Percentiles rank a stretch among this genome's conserved stretches.
Conservation (phyloP, 1,140 invertebrate species). For the Antheraea mylitta region DNA sequence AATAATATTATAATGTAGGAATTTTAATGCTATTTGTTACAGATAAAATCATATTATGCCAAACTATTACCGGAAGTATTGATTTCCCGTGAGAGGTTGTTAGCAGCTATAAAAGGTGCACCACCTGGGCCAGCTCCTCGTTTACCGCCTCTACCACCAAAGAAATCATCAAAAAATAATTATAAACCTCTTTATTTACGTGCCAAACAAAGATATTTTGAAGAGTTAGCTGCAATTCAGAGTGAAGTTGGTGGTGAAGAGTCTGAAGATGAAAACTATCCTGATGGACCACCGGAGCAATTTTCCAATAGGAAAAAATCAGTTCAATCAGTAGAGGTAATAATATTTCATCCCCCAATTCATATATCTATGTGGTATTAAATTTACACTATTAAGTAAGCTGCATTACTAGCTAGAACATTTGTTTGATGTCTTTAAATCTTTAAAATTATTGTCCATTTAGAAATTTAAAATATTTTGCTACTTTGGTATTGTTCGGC, state of each 20-base stretch:
- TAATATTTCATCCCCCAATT: background rate
- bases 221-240: constrained; percentile 76
- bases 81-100: constrained; percentile 59
- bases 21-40: constrained; percentile 28
- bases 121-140: constrained; percentile 58
- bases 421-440: too few relatives aligned
- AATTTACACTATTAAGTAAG: too few relatives aligned
- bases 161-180: constrained; percentile 52
- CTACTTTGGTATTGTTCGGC: too few relatives aligned
- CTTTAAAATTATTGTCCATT: too few relatives aligned
- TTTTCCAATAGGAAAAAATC: constrained; percentile 51
- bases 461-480: too few relatives aligned
- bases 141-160: constrained; percentile 51
- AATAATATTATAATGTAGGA: background rate
- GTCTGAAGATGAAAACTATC: constrained; percentile 86
- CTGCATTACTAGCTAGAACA: too few relatives aligned
- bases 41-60: constrained; percentile 72
- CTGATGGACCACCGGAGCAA: constrained; percentile 78
- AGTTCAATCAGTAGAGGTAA: background rate
- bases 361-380: background rate
- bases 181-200: constrained; percentile 62
- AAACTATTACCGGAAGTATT: constrained; percentile 67
- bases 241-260: constrained; percentile 83
- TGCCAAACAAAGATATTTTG: constrained; percentile 75
- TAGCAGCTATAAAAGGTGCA: constrained; percentile 54